These are phyloP conservation scores for Lytechinus variegatus DNA, from an alignment of 35 echinoderm and acorn worm species.

Conservation along the genomic window DNA sequence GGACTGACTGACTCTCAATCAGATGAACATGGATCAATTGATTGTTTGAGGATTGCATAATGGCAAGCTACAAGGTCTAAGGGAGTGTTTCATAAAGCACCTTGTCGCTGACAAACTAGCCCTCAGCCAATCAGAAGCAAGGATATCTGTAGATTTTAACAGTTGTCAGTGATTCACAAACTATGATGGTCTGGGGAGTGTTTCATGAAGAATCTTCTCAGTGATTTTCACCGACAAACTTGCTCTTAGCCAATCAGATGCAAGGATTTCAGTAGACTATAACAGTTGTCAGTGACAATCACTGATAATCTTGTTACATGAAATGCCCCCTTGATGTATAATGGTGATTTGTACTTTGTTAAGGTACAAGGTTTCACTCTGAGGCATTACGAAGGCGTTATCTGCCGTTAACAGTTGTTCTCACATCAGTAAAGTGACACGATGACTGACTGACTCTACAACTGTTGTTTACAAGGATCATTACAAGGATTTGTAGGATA, in stretches of 20 bases:
- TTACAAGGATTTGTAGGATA: background rate
- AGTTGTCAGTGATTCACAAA: too few relatives aligned
- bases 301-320: too few relatives aligned
- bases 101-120: too few relatives aligned
- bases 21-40: background rate
- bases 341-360: background rate
- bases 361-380: background rate
- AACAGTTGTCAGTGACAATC: too few relatives aligned
- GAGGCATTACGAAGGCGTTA: background rate
- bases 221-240: too few relatives aligned
- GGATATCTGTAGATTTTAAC: too few relatives aligned
- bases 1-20: slow-evolving; percentile 8
- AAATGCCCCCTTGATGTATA: background rate
- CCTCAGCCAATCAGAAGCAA: too few relatives aligned
- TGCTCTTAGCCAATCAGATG: too few relatives aligned
- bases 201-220: too few relatives aligned
- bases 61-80: background rate
- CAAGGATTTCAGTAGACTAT: too few relatives aligned
- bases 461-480: background rate
- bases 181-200: too few relatives aligned
- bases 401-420: background rate
- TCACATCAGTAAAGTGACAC: background rate
- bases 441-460: background rate
- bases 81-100: too few relatives aligned
- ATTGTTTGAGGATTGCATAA: background rate